Percentiles rank a stretch among this genome's conserved stretches.
Conservation (phyloP, 2,797 vertebrate species). For the Poeciliopsis infans region DNA sequence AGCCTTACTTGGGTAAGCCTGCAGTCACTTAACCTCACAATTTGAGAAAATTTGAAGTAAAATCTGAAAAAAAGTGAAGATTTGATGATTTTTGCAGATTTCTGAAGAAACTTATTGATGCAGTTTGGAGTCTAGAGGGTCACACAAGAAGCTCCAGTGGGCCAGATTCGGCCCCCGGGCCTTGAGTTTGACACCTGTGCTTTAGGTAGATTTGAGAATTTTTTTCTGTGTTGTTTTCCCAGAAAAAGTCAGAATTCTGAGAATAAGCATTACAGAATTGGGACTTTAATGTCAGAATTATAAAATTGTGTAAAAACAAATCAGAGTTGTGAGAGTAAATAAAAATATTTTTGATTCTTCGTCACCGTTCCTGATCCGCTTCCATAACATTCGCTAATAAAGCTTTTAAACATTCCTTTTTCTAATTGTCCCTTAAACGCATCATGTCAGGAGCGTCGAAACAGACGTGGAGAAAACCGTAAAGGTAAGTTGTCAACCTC, state of each 20-base stretch:
- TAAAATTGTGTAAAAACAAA: not conserved
- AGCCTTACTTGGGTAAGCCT: no score
- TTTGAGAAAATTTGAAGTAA: no score
- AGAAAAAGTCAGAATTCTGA: not conserved
- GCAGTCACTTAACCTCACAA: no score
- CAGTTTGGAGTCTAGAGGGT: no score
- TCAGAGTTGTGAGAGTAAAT: not conserved
- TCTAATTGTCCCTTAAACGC: not conserved
- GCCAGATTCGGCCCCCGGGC: no score
- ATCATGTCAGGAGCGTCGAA: not conserved
- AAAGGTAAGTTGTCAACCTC: not conserved
- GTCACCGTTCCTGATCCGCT: not conserved
- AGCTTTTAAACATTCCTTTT: not conserved
- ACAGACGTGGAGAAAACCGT: not conserved
- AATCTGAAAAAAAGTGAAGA: no score
- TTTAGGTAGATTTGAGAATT: no score
- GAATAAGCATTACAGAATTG: not conserved
- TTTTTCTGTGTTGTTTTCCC: no score
- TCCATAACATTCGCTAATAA: not conserved
- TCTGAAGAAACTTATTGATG: no score
- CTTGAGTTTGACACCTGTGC: no score
- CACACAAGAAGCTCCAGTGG: no score
- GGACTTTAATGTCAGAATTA: not conserved
- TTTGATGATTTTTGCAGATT: no score
- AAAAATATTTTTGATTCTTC: not conserved